These are phyloP conservation scores for Caenorhabditis sinica DNA, from an alignment of 2,888 invertebrate genomes.

Conservation along the genomic window DNA sequence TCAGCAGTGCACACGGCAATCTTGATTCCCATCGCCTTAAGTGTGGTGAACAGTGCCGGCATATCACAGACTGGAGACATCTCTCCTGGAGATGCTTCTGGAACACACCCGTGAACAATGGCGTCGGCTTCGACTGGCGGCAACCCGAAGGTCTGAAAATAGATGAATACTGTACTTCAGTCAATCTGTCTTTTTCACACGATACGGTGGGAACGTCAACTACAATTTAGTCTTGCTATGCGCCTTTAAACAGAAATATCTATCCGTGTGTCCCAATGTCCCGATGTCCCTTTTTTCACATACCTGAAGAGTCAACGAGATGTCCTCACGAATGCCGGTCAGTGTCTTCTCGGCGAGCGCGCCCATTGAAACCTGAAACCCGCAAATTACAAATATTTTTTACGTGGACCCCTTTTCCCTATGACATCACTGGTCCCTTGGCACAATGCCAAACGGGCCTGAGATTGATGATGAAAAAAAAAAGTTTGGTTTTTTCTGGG, in stretches of 20 bases:
- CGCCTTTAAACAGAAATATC: background rate
- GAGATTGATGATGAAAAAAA: conserved; percentile 8
- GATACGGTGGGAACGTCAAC: no score
- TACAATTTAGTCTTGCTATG: background rate
- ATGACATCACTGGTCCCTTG: conserved; percentile 19
- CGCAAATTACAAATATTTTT: background rate
- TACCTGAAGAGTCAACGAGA: conserved; percentile 70
- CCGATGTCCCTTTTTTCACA: background rate
- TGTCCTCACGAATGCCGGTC: conserved; percentile 75
- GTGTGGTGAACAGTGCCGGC: conserved; percentile 83
- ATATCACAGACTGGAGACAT: conserved; percentile 83
- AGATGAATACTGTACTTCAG: no score
- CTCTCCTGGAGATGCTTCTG: conserved; percentile 73
- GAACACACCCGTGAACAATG: conserved; percentile 70
- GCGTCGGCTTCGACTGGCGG: conserved; percentile 66
- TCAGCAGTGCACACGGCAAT: conserved; percentile 85
- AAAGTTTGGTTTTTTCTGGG: background rate
- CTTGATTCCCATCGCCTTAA: conserved; percentile 84
- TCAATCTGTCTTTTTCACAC: no score
- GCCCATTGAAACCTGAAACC: conserved; percentile 77
- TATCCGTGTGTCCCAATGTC: background rate
- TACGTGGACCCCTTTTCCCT: no score
- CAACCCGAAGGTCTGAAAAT: conserved; percentile 68
- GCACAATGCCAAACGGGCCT: background rate
- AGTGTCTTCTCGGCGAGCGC: conserved; percentile 76